Evolutionary conservation across 2,888 invertebrate genomes (phyloP).

Genomic region (Ectemnius cavifrons): DNA sequence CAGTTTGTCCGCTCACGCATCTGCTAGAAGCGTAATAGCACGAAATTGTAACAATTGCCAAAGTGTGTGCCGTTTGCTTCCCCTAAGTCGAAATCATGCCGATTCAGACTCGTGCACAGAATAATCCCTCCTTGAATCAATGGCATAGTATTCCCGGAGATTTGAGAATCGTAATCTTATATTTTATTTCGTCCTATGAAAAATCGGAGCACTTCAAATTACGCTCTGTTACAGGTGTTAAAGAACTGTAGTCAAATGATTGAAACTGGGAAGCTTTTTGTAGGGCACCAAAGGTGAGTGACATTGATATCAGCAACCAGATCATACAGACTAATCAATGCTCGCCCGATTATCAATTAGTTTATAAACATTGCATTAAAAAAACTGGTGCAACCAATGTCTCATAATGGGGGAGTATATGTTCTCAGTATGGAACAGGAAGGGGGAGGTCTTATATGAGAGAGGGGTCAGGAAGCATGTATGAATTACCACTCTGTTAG

Average conservation of each 20-base stretch:
- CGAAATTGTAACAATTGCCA: no score
- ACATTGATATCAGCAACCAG: neutral
- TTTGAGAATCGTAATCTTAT: no score
- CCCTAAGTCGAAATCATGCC: no score
- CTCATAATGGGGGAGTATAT: neutral
- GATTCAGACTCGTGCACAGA: no score
- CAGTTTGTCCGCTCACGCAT: no score
- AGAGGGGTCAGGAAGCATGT: slow-evolving; percentile 51
- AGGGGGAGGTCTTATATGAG: slow-evolving; percentile 24
- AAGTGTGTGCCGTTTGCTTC: no score
- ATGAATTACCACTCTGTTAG: slow-evolving; percentile 58
- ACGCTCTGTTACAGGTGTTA: slow-evolving; percentile 80
- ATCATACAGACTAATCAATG: slow-evolving; percentile 8
- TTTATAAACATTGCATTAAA: slow-evolving; percentile 1
- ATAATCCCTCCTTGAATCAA: no score
- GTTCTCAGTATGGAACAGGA: slow-evolving; percentile 10
- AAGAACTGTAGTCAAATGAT: slow-evolving; percentile 94
- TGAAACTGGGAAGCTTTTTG: slow-evolving; percentile 94
- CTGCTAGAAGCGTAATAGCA: no score
- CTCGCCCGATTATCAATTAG: neutral
- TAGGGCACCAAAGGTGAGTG: slow-evolving; percentile 92
- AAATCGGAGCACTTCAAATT: no score
- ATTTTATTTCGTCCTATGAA: no score
- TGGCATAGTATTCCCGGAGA: no score
- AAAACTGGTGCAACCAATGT: neutral